These are phyloP conservation scores for Orchesella cincta DNA, from an alignment of 1,140 invertebrate genomes.

Conservation along the genomic window DNA sequence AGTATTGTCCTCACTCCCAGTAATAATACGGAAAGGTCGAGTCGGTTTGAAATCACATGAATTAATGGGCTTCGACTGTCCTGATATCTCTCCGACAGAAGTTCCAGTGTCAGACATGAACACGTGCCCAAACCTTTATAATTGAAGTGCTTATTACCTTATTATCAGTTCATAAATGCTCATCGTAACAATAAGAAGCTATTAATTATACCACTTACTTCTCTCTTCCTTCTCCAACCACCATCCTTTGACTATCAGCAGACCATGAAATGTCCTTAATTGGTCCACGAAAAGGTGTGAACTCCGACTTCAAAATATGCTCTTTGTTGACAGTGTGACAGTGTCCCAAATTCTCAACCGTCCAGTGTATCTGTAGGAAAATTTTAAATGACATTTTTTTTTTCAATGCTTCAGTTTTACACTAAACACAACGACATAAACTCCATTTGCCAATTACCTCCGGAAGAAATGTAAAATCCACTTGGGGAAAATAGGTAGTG, in stretches of 20 bases:
- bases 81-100: conserved; percentile 94
- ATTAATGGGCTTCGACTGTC: conserved; percentile 94
- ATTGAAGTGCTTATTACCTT: no score
- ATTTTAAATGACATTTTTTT: no score
- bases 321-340: conserved; percentile 98
- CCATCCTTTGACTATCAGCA: conserved; percentile 91
- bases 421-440: no score
- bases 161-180: no score
- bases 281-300: conserved; percentile 88
- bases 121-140: conserved; percentile 94
- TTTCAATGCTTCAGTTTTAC: no score
- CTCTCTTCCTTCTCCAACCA: conserved; percentile 94
- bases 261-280: conserved; percentile 98
- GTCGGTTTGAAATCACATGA: conserved; percentile 88
- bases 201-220: no score
- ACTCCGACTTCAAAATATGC: conserved; percentile 97
- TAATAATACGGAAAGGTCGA: conserved; percentile 90
- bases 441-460: no score
- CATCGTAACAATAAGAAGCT: no score
- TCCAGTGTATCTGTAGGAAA: no score
- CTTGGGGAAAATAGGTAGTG: conserved; percentile 96
- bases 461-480: conserved; percentile 98
- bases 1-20: conserved; percentile 95
- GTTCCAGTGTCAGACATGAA: conserved; percentile 98
- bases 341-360: conserved; percentile 98